phyloP scores from a whole-genome alignment of 2,797 vertebrate genomes.

The Anableps anableps region DNA sequence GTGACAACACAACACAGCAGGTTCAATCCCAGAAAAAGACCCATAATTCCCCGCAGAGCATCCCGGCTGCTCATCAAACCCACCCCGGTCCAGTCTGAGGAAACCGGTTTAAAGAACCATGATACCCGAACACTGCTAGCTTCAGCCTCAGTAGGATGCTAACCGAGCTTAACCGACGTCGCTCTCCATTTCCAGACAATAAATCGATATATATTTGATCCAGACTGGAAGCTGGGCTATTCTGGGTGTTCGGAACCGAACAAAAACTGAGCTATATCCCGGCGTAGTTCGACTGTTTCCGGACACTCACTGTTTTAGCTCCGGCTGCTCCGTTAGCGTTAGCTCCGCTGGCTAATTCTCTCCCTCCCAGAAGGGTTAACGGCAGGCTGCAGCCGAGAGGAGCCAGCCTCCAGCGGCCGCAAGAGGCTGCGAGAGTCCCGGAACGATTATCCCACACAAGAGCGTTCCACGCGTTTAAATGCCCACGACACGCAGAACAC shows the following conservation, averaged over 20 bases:
- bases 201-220: neutral
- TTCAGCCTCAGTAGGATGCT: slow-evolving; percentile 41
- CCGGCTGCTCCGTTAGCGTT: slow-evolving; percentile 43
- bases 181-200: neutral
- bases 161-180: slow-evolving; percentile 29
- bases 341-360: slow-evolving; percentile 29
- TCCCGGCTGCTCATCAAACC: neutral
- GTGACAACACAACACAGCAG: neutral
- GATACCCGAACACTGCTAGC: slow-evolving; percentile 8
- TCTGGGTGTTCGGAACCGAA: neutral
- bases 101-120: neutral
- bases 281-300: neutral
- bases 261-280: slow-evolving; percentile 37
- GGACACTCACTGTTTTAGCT: slow-evolving; percentile 42
- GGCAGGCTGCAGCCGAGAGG: neutral
- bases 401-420: neutral
- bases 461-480: slow-evolving; percentile 67
- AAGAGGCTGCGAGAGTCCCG: slow-evolving; percentile 10
- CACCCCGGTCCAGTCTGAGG: neutral
- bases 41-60: neutral
- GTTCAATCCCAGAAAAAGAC: neutral
- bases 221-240: neutral
- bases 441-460: slow-evolving; percentile 28
- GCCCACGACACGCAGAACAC: slow-evolving; percentile 53
- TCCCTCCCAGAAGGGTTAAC: slow-evolving; percentile 19